Base-by-base conservation (phyloP, 2,797 vertebrate species). In the Hippoglossus hippoglossus region DNA sequence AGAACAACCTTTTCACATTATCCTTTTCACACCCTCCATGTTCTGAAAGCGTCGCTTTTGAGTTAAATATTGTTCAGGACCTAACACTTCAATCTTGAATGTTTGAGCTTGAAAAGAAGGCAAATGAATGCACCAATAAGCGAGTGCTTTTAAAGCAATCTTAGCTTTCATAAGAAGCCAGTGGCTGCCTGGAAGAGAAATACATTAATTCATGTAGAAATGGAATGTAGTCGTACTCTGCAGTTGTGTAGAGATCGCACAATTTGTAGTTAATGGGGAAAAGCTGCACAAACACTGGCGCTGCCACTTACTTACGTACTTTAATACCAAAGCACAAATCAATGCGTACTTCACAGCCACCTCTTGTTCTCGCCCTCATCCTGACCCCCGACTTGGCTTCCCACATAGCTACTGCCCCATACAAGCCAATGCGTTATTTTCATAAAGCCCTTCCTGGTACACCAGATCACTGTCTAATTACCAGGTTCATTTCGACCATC, bases 401-500 rank as follows among this genome's bases (percentile, higher is more conserved):
- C n/a, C 67, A 60, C 22, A n/a, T 25, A 70, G 15, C 44, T 78
- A 57, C 70, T 76, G 25, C 52, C 58, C 18, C 18, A 5, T 26
- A 58, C 63, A 58, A 70, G 61, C 63, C 41, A 12, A 11, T 11
- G 52, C 16, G 15, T 57, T 91, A 81, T 91, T 88, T 90, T 82
- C 73, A 79, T 84, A 91, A 91, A 77, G 85, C 69, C 41, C 44
- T 86, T 74, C 76, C 76, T 6, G 16, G 81, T 77, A 89, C 77
- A 89, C 53, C 67, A 81, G 81, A 87, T 89, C 80, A 79, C 81
- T 59, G 63, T 82, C 83, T 80, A 90, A 93, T 92, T 89, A 89
- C 73, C 79, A 73, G 71, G 71, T 88, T 82, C 75, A 82, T 83
- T 79, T 83, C 71, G 71, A 58, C 50, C 67, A 79, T 89, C 71